phyloP scores from a whole-genome alignment of 2,113 vertebrate genomes.

The Mustelus asterias region DNA sequence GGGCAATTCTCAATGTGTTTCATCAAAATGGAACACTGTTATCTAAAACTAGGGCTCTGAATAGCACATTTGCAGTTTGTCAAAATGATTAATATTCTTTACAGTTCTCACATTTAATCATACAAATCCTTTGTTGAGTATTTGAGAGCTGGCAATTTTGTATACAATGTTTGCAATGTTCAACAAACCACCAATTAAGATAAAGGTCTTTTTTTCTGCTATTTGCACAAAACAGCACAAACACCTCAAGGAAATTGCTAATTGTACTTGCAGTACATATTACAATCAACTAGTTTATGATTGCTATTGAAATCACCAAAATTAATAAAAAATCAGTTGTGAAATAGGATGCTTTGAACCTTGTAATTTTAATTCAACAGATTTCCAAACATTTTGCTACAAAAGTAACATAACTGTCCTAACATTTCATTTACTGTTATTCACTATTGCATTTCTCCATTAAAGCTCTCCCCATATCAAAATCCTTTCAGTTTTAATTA shows the following conservation, averaged over 20 bases:
- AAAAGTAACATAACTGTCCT: background rate
- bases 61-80: background rate
- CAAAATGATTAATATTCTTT: background rate
- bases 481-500: background rate
- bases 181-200: constrained; percentile 32
- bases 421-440: background rate
- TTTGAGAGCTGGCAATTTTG: background rate
- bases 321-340: background rate
- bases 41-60: background rate
- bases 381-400: background rate
- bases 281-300: constrained; percentile 44
- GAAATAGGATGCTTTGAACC: background rate
- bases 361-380: background rate
- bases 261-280: constrained; percentile 37
- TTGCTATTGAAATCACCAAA: background rate
- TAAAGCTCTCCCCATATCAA: background rate
- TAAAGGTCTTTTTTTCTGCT: constrained; percentile 47
- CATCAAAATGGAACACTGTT: background rate
- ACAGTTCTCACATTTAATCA: background rate
- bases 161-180: background rate
- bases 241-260: constrained; percentile 38
- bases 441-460: background rate
- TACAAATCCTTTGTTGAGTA: background rate
- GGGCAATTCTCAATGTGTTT: background rate
- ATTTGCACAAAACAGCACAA: constrained; percentile 44